Percentiles rank a stretch among this genome's conserved stretches.
These are phyloP conservation scores for Chaenocephalus aceratus DNA, from an alignment of 2,113 vertebrate species.

Conservation along the genomic window DNA sequence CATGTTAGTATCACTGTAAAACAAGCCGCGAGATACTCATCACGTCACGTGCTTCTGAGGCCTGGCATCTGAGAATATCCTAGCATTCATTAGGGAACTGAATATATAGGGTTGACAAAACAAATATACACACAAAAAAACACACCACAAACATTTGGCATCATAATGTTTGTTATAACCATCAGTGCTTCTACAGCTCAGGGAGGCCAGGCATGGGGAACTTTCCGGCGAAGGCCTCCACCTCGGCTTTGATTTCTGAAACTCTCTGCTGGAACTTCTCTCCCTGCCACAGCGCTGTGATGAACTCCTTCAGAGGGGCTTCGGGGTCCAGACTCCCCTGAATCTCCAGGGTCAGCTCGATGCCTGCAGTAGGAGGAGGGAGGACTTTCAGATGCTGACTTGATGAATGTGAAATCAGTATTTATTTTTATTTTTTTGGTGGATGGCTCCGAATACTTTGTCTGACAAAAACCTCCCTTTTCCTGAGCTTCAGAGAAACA, in stretches of 20 bases:
- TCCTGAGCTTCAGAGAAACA: neutral
- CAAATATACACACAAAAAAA: conserved; percentile 15
- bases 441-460: neutral
- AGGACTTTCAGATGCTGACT: neutral
- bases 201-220: conserved; percentile 93
- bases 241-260: conserved; percentile 84
- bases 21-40: neutral
- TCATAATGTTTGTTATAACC: neutral
- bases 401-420: neutral
- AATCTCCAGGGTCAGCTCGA: conserved; percentile 90
- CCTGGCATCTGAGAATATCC: neutral
- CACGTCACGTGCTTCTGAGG: neutral
- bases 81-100: neutral
- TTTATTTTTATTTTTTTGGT: neutral
- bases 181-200: conserved; percentile 81
- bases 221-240: conserved; percentile 88
- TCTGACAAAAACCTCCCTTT: neutral
- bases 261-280: conserved; percentile 83
- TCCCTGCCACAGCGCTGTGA: conserved; percentile 85
- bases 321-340: conserved; percentile 87
- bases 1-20: neutral
- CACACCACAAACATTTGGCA: neutral
- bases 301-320: conserved; percentile 92
- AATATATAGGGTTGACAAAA: neutral
- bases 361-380: conserved; percentile 82